Base-by-base conservation (phyloP, 2,113 vertebrate genomes). In the Hipposideros armiger region DNA sequence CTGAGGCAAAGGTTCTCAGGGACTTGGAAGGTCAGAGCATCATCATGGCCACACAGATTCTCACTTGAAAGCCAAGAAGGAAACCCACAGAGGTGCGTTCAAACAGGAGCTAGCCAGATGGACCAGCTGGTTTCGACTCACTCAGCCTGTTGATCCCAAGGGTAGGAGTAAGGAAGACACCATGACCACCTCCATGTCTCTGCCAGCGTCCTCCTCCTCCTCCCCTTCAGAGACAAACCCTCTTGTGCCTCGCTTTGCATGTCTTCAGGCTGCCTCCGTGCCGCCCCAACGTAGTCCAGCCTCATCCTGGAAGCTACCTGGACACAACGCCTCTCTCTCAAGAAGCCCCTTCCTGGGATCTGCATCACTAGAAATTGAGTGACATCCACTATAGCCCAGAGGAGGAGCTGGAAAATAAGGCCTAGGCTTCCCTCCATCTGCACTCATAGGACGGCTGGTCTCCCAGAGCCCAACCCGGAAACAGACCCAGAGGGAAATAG, bases 71-170 rank as follows among this genome's bases (percentile, higher is more conserved):
- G 17, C 16, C 42, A 50, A 64, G 67, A 62, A 94, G 74, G 78
- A 92, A 95, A 64, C 20, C 19, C 83, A 47, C 54, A 76, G 91
- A 88, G 72, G 54, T 36, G 52, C 64, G 93, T 81, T 32, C 58
- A 56, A 54, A 54, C 20, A 50, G 64, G 42, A 95, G 78, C 80
- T 45, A 60, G 60, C 7, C 0, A 0, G 50, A 66, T 45, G 24
- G 62, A 17, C 19, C 2, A 26, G 45, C n/a, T 67, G 30, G 10
- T 32, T 54, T 54, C 19, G 26, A 24, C 22, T 36, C 74, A 2
- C 86, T 95, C 72, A 30, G 42, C 16, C 22, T 66, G 66, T 32
- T 84, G 67, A 76, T 13, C 11, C 42, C 54, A 11, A 32, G 11
- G n/a, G 32, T 7, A 4, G n/a, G 69, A 47, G n/a, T 19, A 16